phyloP scores from a whole-genome alignment of 2,113 vertebrate species.

The Garra rufa region DNA sequence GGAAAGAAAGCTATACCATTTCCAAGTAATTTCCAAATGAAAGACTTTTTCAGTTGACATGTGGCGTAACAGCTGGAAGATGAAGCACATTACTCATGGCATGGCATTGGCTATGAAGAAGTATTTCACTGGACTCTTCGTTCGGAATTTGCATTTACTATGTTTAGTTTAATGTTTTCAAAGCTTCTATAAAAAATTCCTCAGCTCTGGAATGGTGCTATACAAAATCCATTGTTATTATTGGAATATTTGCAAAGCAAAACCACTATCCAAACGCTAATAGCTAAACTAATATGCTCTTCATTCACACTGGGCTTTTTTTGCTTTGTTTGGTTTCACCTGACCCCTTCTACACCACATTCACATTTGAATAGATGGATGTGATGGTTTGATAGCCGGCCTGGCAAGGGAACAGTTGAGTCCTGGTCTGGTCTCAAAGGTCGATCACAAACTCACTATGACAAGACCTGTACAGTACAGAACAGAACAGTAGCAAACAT shows the following conservation, averaged over 20 bases:
- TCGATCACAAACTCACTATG: conserved; percentile 20
- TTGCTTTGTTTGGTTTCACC: conserved; percentile 5
- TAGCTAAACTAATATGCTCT: background rate
- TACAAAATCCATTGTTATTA: background rate
- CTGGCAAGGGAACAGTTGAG: conserved; percentile 29
- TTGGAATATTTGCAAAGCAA: background rate
- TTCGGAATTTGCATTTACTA: background rate
- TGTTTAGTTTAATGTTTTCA: background rate
- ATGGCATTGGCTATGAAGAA: background rate
- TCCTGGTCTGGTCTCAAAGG: conserved; percentile 26
- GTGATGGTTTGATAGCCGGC: conserved; percentile 12
- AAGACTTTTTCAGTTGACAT: background rate
- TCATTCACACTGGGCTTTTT: background rate
- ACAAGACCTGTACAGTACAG: conserved; percentile 36
- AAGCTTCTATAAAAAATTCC: background rate
- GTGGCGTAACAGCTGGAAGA: background rate
- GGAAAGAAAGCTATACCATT: background rate
- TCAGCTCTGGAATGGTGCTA: background rate
- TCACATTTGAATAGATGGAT: conserved; percentile 4
- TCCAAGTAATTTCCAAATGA: background rate
- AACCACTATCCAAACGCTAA: background rate
- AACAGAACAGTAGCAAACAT: conserved; percentile 48
- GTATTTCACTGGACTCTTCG: background rate
- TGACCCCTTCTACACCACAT: background rate
- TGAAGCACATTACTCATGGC: background rate